phyloP scores from a whole-genome alignment of 2,113 vertebrate genomes.

The Calonectris borealis region DNA sequence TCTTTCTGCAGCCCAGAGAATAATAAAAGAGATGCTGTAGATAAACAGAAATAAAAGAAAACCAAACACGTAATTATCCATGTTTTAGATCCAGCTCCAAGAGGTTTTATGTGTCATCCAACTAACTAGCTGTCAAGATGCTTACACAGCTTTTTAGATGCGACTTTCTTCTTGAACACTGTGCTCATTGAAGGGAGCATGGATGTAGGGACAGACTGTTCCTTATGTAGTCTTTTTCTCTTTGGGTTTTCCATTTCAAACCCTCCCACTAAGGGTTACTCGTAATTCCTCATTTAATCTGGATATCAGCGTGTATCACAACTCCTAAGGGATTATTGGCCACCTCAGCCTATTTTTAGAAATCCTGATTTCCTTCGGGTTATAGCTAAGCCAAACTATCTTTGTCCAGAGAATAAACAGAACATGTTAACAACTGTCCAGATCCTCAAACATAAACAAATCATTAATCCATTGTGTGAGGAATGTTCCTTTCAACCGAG shows the following conservation, averaged over 20 bases:
- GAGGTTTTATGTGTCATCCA: constrained; percentile 47
- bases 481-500: neutral
- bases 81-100: constrained; percentile 35
- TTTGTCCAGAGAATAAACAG: constrained; percentile 25
- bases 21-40: constrained; percentile 30
- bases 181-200: neutral
- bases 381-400: neutral
- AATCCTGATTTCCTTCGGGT: neutral
- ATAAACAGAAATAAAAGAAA: constrained; percentile 37
- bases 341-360: constrained; percentile 8
- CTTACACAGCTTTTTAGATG: constrained; percentile 25
- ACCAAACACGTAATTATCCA: neutral
- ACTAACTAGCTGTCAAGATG: constrained; percentile 24
- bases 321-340: neutral
- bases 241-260: neutral
- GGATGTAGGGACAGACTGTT: neutral
- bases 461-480: constrained; percentile 17
- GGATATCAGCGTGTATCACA: neutral
- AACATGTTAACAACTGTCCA: neutral
- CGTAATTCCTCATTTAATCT: constrained; percentile 11
- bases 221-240: neutral
- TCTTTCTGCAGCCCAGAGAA: neutral
- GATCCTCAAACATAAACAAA: neutral
- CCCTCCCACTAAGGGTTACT: neutral
- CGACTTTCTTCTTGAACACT: neutral